Percentiles rank a stretch among this genome's conserved stretches.
phyloP scores from a whole-genome alignment of 2,888 invertebrate species.

The Selenia dentaria region DNA sequence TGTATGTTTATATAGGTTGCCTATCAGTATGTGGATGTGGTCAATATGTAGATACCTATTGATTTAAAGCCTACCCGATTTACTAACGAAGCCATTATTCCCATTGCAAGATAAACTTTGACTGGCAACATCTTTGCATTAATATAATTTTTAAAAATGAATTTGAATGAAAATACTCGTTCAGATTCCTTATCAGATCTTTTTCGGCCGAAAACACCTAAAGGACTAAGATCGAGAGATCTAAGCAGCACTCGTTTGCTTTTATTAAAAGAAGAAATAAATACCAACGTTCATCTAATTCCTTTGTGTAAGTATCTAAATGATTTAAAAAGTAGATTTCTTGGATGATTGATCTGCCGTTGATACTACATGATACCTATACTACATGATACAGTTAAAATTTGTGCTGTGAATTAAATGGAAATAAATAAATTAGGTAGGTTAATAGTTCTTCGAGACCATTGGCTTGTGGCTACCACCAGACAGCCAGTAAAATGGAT shows the following conservation, averaged over 20 bases:
- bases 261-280: constrained; percentile 83
- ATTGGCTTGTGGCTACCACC: too few relatives aligned
- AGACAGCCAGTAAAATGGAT: too few relatives aligned
- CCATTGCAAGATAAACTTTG: neutral
- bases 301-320: constrained; percentile 74
- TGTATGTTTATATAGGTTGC: too few relatives aligned
- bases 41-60: too few relatives aligned
- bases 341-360: too few relatives aligned
- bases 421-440: too few relatives aligned
- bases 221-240: constrained; percentile 58
- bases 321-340: constrained; percentile 16
- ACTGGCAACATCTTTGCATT: neutral
- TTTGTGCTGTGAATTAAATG: too few relatives aligned
- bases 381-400: too few relatives aligned
- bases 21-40: too few relatives aligned
- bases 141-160: neutral
- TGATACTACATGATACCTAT: too few relatives aligned
- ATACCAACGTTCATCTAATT: constrained; percentile 81
- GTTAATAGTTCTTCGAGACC: too few relatives aligned
- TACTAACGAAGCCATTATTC: neutral
- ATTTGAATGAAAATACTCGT: constrained; percentile 49
- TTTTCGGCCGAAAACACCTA: constrained; percentile 69
- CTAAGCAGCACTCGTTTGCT: constrained; percentile 78
- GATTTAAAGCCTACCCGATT: constrained; percentile 22
- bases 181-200: constrained; percentile 65